These are phyloP conservation scores for Rafetus swinhoei DNA, from an alignment of 2,113 vertebrate genomes.

Conservation along the genomic window DNA sequence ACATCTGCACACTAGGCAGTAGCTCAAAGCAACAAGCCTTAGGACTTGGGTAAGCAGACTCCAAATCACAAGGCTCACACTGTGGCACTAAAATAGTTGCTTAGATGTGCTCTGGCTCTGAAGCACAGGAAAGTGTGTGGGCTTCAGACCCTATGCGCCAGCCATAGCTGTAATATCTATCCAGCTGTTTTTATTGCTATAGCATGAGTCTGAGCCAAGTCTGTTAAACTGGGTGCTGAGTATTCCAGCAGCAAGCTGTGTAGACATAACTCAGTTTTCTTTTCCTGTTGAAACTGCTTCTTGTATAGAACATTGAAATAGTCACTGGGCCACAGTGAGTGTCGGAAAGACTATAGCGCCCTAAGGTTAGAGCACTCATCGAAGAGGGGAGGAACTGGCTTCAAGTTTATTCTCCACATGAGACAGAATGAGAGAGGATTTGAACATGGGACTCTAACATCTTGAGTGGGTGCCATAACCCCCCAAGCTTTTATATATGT, in stretches of 20 bases:
- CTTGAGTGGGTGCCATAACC: neutral
- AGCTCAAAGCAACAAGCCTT: no score
- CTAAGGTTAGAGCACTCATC: neutral
- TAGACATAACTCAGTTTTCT: neutral
- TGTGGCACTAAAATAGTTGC: no score
- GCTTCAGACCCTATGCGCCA: neutral
- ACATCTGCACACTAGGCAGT: no score
- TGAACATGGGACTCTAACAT: neutral
- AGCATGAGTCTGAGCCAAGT: neutral
- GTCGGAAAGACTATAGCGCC: neutral
- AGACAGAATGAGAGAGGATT: neutral
- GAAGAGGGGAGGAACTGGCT: neutral
- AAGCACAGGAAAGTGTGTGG: neutral
- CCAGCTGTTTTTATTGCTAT: no score
- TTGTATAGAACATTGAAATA: neutral
- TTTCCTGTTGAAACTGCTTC: neutral
- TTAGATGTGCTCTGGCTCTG: no score
- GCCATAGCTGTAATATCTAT: neutral
- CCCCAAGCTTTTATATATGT: neutral
- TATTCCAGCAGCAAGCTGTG: neutral
- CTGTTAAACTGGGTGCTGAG: neutral
- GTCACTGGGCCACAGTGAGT: neutral
- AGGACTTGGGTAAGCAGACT: no score
- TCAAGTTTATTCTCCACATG: neutral
- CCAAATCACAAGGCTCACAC: no score